Percentiles rank a stretch among this genome's conserved stretches.
Evolutionary conservation across 2,113 vertebrate genomes (phyloP).

Genomic region (Dipodomys ordii): DNA sequence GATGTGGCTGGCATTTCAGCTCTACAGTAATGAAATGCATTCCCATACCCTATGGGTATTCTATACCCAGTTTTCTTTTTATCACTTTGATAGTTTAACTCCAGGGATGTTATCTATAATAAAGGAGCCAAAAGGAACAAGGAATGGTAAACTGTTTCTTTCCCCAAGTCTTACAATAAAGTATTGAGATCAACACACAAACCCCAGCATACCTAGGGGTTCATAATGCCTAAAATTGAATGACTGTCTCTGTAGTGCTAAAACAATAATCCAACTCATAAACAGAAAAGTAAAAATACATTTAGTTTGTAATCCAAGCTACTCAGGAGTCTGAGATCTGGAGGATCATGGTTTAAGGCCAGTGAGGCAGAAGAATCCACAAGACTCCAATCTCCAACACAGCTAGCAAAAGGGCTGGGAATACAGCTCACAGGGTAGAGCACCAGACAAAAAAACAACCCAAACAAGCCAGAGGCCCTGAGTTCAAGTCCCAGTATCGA

Average conservation of each 20-base stretch:
- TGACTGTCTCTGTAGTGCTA: not conserved
- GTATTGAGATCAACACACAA: not conserved
- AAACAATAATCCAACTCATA: not conserved
- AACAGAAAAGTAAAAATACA: not conserved
- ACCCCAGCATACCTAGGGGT: not conserved
- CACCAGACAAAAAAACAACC: too few relatives aligned
- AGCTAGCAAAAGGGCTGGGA: too few relatives aligned
- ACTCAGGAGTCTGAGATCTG: too few relatives aligned
- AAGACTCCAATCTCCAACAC: too few relatives aligned
- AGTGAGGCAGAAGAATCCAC: too few relatives aligned
- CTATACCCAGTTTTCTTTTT: slow-evolving; percentile 6
- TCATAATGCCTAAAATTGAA: not conserved
- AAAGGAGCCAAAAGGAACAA: slow-evolving; percentile 25
- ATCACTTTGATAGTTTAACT: slow-evolving; percentile 48
- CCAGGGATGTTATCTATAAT: not conserved
- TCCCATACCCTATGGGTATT: not conserved
- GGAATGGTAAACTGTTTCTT: not conserved
- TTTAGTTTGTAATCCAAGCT: too few relatives aligned
- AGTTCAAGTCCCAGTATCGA: too few relatives aligned
- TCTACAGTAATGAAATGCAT: not conserved
- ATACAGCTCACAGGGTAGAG: too few relatives aligned
- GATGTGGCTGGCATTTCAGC: not conserved
- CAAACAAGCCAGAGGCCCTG: too few relatives aligned
- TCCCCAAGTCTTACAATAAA: not conserved
- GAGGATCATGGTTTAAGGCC: too few relatives aligned